Percentiles rank a stretch among this genome's conserved stretches.
Conservation (phyloP, 2,113 vertebrate species). For the Bettongia penicillata region DNA sequence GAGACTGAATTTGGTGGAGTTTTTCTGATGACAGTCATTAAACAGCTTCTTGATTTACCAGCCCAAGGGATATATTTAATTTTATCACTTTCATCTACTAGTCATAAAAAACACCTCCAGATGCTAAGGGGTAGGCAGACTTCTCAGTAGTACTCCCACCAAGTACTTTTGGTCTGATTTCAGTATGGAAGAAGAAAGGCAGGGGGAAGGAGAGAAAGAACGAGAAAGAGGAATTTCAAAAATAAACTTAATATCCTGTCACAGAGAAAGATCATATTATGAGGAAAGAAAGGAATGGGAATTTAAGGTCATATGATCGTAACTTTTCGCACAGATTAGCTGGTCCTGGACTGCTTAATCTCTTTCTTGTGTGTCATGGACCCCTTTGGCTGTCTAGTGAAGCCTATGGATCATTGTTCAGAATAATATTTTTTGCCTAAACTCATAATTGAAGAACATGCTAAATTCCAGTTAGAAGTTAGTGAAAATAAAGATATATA, state of each 20-base stretch:
- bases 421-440: neutral
- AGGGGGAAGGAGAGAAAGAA: neutral
- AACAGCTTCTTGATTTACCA: slow-evolving; percentile 74
- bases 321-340: neutral
- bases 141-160: slow-evolving; percentile 49
- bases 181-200: neutral
- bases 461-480: too few relatives aligned
- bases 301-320: neutral
- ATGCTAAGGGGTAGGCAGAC: slow-evolving; percentile 36
- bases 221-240: neutral
- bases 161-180: slow-evolving; percentile 42
- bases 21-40: slow-evolving; percentile 75
- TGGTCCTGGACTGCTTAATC: neutral
- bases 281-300: neutral
- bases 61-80: slow-evolving; percentile 64
- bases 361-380: neutral
- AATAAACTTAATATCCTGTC: slow-evolving; percentile 18
- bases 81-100: slow-evolving; percentile 62
- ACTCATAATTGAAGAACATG: too few relatives aligned
- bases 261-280: neutral
- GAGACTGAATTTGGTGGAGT: slow-evolving; percentile 51
- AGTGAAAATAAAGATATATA: too few relatives aligned
- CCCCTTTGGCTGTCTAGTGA: too few relatives aligned
- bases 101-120: slow-evolving; percentile 69
- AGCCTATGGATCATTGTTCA: too few relatives aligned